Evolutionary conservation across 1,140 invertebrate species (phyloP).

Genomic region (Heliconius himera): DNA sequence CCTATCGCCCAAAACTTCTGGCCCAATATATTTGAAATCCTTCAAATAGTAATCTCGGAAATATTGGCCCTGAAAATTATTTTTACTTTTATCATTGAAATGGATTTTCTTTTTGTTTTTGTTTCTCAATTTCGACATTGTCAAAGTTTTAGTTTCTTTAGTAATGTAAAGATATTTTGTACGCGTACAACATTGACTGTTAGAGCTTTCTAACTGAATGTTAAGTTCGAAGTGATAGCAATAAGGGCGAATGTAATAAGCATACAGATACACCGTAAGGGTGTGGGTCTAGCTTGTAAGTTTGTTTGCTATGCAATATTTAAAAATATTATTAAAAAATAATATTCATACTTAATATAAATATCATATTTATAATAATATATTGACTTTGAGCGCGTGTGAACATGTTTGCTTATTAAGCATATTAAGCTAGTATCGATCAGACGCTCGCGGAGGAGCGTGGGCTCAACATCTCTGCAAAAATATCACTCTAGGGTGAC

Average conservation of each 20-base stretch:
- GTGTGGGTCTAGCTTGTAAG: not conserved
- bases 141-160: conserved; percentile 1
- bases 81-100: conserved; percentile 15
- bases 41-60: conserved; percentile 64
- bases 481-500: too few species aligned
- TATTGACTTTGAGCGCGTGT: too few species aligned
- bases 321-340: too few species aligned
- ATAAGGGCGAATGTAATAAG: not conserved
- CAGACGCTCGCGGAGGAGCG: too few species aligned
- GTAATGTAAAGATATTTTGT: not conserved
- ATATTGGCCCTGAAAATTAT: conserved; percentile 41
- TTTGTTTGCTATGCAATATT: not conserved
- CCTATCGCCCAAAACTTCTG: conserved; percentile 44
- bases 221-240: not conserved
- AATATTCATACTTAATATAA: too few species aligned
- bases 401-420: too few species aligned
- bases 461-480: too few species aligned
- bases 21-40: conserved; percentile 66
- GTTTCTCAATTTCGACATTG: conserved; percentile 38
- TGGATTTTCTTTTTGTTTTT: conserved; percentile 27
- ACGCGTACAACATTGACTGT: not conserved
- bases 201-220: conserved; percentile 9
- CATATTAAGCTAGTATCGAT: too few species aligned
- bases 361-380: too few species aligned
- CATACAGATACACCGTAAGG: not conserved